Percentiles rank a stretch among this genome's conserved stretches.
phyloP scores from a whole-genome alignment of 2,888 invertebrate species.

The Pteria penguin region DNA sequence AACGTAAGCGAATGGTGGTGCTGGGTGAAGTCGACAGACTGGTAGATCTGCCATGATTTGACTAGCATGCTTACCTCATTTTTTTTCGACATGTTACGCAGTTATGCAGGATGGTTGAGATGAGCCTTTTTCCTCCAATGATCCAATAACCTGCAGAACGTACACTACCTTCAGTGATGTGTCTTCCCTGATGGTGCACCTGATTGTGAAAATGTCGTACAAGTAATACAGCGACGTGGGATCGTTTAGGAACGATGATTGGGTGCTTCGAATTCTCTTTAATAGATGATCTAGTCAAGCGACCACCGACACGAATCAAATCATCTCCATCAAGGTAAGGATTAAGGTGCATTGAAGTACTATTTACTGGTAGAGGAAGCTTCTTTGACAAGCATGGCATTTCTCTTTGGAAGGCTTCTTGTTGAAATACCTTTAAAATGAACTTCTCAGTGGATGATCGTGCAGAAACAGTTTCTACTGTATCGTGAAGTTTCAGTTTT shows the following conservation, averaged over 20 bases:
- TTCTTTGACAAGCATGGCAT: not conserved
- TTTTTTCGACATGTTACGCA: slow-evolving; percentile 38
- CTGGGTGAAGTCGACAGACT: too few relatives aligned
- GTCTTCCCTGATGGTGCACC: slow-evolving; percentile 50
- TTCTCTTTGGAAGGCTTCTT: slow-evolving; percentile 27
- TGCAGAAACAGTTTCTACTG: not conserved
- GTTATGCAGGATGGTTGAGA: slow-evolving; percentile 27
- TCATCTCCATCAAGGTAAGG: slow-evolving; percentile 39
- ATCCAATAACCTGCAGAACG: slow-evolving; percentile 49
- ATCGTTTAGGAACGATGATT: slow-evolving; percentile 25
- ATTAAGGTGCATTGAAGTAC: slow-evolving; percentile 18
- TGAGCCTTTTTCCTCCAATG: slow-evolving; percentile 30
- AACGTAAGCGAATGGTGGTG: too few relatives aligned
- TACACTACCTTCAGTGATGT: slow-evolving; percentile 46
- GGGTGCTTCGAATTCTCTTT: slow-evolving; percentile 31
- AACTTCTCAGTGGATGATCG: slow-evolving; percentile 18
- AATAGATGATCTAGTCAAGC: slow-evolving; percentile 18
- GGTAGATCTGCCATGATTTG: too few relatives aligned
- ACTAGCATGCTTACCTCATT: slow-evolving; percentile 28
- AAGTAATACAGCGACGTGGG: slow-evolving; percentile 39
- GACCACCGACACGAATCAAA: slow-evolving; percentile 41
- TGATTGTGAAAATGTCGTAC: slow-evolving; percentile 39
- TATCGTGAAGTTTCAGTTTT: not conserved
- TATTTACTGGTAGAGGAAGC: slow-evolving; percentile 19
- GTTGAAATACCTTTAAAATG: slow-evolving; percentile 34